Percentiles rank a stretch among this genome's conserved stretches.
Conservation (phyloP, 2,113 vertebrate genomes). For the Bos javanicus region DNA sequence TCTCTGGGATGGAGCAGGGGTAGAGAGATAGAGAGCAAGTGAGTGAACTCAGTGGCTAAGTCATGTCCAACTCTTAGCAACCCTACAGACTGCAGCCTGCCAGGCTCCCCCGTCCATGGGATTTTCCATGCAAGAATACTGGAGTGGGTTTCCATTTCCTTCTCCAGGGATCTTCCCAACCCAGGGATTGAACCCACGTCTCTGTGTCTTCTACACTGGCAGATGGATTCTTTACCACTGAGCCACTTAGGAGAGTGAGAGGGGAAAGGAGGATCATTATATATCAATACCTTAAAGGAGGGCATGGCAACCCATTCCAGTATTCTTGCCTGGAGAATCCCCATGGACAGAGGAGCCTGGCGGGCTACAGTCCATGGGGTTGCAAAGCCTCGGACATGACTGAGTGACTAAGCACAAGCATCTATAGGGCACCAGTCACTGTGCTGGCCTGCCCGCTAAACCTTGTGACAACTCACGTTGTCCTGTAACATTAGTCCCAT, state of each 20-base stretch:
- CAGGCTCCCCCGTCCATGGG: background rate
- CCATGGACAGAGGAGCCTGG: background rate
- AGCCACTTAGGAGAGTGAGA: background rate
- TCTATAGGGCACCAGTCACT: background rate
- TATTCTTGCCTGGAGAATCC: background rate
- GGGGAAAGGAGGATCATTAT: background rate
- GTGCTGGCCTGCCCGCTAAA: no score
- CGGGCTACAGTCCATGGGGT: background rate
- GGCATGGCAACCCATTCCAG: background rate
- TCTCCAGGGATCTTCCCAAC: background rate
- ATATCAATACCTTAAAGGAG: background rate
- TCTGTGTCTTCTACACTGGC: background rate
- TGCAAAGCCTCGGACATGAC: background rate
- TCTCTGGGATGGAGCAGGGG: background rate
- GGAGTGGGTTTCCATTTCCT: background rate
- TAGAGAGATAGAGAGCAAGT: background rate
- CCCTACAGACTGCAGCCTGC: background rate
- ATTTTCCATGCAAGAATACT: background rate
- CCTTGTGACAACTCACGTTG: no score
- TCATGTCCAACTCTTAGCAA: background rate
- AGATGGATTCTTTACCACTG: background rate
- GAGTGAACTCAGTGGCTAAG: background rate
- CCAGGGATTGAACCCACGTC: background rate
- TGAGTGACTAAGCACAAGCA: background rate
- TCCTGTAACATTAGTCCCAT: background rate